phyloP scores from a whole-genome alignment of 2,797 vertebrate genomes.

The Pipistrellus pygmaeus region DNA sequence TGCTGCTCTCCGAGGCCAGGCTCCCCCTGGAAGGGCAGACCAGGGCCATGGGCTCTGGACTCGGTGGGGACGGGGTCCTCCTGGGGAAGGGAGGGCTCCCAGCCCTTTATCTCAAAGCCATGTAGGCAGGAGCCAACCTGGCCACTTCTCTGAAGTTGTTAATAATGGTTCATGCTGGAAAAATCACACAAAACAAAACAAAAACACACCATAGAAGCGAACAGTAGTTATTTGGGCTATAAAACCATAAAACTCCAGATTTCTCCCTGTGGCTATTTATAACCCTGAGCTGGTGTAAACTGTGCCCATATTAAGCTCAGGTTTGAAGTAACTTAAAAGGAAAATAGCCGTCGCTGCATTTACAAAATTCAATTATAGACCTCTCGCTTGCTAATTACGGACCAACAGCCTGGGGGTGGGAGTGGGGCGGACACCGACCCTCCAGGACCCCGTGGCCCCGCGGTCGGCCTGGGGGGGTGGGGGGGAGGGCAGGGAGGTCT shows the following conservation, averaged over 20 bases:
- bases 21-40: not conserved
- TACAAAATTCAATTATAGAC: not conserved
- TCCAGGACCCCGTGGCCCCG: not conserved
- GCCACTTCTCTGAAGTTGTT: slow-evolving; percentile 33
- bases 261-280: slow-evolving; percentile 72
- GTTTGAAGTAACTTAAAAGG: slow-evolving; percentile 66
- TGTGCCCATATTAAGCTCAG: slow-evolving; percentile 58
- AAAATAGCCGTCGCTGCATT: slow-evolving; percentile 26
- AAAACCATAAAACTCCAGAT: slow-evolving; percentile 63
- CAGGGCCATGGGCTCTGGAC: not conserved
- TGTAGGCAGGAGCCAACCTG: not conserved
- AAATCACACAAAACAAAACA: not conserved
- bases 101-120: not conserved
- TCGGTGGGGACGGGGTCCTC: not conserved
- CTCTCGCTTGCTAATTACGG: not conserved
- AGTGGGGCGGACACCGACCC: not conserved
- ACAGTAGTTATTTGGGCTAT: slow-evolving; percentile 55
- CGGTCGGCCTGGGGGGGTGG: not conserved
- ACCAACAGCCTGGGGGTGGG: not conserved
- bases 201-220: not conserved
- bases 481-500: not conserved
- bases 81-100: not conserved
- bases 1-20: not conserved
- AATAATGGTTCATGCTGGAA: slow-evolving; percentile 20
- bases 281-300: slow-evolving; percentile 62